Evolutionary conservation across 2,888 invertebrate species (phyloP), one percentile per base, ranked within the genome.

Genomic region (Pyrrhosoma nymphula): DNA sequence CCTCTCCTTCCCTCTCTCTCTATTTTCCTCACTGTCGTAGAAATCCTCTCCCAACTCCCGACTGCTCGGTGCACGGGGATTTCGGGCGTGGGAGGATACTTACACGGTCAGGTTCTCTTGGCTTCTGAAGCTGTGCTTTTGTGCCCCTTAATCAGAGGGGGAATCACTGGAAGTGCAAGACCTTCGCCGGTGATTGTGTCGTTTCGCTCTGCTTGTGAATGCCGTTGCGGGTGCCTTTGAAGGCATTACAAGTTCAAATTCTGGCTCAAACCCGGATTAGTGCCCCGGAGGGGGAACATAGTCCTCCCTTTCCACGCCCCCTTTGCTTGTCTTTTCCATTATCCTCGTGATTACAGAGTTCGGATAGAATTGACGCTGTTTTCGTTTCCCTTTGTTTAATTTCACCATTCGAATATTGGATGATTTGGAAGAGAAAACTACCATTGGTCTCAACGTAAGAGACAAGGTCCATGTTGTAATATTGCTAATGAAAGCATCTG

Each of bases 121-220:
- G 35, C 82, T 82, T 82, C 82, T 82, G 82, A 82, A 82, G 82
- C 82, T 82, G 30, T 82, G 82, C 82, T 82, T 82, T 82, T 35
- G 82, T 82, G 35, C 35, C 35, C 82, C n/a, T 82, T 82, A 82
- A 82, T 82, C 82, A 82, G 35, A 82, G 82, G 82, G 82, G 30
- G 82, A 82, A 82, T 82, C 82, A 82, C 82, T 82, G 82, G 82
- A 82, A 82, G 82, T 35, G 82, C 82, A 82, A 82, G 82, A 82
- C 82, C 82, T 30, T 82, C 82, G 35, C 14, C 82, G 82, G 82
- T 82, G 82, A 82, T 82, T 82, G 82, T 82, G 82, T 30, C 82
- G 82, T 82, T 82, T 82, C 35, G 30, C 82, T 18, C 30, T 82
- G 82, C 82, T 82, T 82, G 82, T 82, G 82, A 82, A 82, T 82